These are phyloP conservation scores for Rotaria macrura DNA, from an alignment of 2,888 invertebrate genomes.

Conservation along the genomic window DNA sequence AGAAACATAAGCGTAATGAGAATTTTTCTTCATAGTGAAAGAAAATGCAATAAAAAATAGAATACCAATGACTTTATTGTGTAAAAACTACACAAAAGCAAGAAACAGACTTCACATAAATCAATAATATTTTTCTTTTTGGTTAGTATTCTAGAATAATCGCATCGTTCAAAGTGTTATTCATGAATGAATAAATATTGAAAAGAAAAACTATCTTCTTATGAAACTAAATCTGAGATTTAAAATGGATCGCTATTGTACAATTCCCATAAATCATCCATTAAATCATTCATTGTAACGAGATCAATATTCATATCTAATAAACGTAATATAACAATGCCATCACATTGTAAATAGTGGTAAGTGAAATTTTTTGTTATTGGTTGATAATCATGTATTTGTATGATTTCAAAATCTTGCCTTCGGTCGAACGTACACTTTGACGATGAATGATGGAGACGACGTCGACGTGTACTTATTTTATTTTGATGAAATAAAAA, in stretches of 20 bases:
- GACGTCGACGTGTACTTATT: not conserved
- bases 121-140: not conserved
- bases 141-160: not conserved
- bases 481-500: not conserved
- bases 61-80: too few relatives aligned
- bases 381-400: not conserved
- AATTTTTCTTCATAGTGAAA: too few relatives aligned
- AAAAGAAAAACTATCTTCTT: not conserved
- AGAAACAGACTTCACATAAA: too few relatives aligned
- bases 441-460: not conserved
- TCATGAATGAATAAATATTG: not conserved
- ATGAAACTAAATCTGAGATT: not conserved
- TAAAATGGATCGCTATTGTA: not conserved
- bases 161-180: not conserved
- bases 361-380: not conserved
- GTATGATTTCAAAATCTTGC: not conserved
- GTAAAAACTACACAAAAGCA: too few relatives aligned
- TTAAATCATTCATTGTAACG: not conserved
- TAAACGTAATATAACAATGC: not conserved
- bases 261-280: constrained; percentile 5
- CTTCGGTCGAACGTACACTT: not conserved
- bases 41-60: too few relatives aligned
- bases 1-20: too few relatives aligned
- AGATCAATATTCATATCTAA: not conserved
- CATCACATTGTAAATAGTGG: not conserved